Conservation (phyloP, 2,888 invertebrate genomes). For the Mythimna ferrago region DNA sequence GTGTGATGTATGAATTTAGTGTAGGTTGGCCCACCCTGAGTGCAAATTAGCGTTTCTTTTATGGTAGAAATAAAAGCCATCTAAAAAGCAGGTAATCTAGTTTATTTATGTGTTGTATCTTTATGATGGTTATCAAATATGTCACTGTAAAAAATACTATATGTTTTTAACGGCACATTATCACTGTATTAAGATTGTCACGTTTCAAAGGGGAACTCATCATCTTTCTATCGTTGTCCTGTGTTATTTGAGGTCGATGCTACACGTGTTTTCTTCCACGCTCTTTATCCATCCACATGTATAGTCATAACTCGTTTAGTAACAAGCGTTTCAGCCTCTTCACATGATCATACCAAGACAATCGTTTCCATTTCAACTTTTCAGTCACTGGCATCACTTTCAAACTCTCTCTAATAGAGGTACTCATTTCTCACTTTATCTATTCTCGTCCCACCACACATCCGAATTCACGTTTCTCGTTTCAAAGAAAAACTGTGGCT, state of each 20-base stretch:
- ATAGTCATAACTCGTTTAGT: too few species aligned
- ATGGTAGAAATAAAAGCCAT: background rate
- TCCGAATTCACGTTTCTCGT: too few species aligned
- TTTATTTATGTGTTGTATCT: constrained; percentile 23
- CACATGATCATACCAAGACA: too few species aligned
- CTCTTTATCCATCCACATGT: background rate
- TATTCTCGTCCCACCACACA: too few species aligned
- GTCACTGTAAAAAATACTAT: background rate
- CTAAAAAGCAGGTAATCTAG: constrained; percentile 7
- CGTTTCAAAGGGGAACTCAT: background rate
- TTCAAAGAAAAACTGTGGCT: too few species aligned
- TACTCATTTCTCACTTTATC: too few species aligned
- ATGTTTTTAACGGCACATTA: background rate
- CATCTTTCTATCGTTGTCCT: too few species aligned
- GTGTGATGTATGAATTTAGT: constrained; percentile 2
- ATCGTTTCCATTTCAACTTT: too few species aligned
- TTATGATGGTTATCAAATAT: constrained; percentile 10
- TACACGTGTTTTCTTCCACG: background rate
- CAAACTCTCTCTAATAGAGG: background rate
- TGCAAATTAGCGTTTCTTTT: constrained; percentile 31
- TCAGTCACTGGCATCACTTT: too few species aligned
- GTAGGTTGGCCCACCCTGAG: background rate
- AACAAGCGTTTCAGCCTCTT: too few species aligned
- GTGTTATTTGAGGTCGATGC: too few species aligned
- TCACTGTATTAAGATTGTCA: background rate